Conservation (phyloP, 2,797 vertebrate genomes). For the Picus viridis region DNA sequence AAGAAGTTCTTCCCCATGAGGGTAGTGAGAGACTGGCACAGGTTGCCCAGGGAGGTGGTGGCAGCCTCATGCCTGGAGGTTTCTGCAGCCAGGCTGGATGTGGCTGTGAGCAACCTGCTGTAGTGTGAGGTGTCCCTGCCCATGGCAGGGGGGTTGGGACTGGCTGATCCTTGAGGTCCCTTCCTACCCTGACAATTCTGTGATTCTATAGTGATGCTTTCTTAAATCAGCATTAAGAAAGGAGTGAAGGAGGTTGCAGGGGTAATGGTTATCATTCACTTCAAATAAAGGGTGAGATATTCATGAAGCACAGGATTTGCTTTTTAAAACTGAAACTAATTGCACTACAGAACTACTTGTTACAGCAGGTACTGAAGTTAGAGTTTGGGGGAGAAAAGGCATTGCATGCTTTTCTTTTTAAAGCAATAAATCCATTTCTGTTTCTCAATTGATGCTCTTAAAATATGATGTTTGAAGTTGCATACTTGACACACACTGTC, state of each 20-base stretch:
- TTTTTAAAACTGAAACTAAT: not conserved
- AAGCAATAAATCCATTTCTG: not conserved
- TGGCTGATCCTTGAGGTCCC: no score
- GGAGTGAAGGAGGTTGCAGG: not conserved
- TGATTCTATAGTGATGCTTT: not conserved
- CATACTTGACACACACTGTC: not conserved
- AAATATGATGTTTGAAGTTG: not conserved
- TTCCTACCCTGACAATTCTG: no score
- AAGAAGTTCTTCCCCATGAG: no score
- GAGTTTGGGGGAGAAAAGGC: not conserved
- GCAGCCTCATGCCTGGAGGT: no score
- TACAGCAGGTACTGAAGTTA: not conserved
- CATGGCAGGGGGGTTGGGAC: no score
- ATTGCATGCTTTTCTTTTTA: not conserved
- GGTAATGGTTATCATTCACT: not conserved
- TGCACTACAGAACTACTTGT: not conserved
- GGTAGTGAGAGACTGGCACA: no score
- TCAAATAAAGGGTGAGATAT: not conserved
- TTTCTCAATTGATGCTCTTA: not conserved
- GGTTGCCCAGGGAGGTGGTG: no score
- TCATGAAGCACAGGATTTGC: not conserved
- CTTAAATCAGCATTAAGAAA: not conserved
- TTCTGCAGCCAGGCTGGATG: no score
- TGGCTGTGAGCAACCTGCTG: no score
- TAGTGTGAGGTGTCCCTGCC: no score